phyloP scores from a whole-genome alignment of 1,140 invertebrate genomes.

The Acyrthosiphon pisum region DNA sequence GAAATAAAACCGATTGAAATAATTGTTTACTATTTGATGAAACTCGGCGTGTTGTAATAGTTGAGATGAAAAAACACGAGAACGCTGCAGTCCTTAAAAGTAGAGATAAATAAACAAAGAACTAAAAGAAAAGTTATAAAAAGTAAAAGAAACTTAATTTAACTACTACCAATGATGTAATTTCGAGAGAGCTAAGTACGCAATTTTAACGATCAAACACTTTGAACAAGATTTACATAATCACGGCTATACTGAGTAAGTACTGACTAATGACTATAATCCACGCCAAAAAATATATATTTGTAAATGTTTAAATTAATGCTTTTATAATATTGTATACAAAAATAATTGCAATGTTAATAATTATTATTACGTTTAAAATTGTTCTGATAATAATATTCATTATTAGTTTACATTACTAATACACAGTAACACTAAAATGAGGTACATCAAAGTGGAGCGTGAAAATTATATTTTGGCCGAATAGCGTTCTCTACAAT shows the following conservation, averaged over 20 bases:
- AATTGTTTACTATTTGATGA: not conserved
- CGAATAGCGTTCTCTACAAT: too few relatives aligned
- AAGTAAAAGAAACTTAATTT: not conserved
- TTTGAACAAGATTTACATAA: not conserved
- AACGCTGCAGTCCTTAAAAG: not conserved
- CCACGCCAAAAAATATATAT: not conserved
- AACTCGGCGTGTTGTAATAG: not conserved
- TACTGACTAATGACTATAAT: conserved; percentile 1
- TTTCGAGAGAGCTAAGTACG: not conserved
- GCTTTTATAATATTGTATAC: not conserved
- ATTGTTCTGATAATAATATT: not conserved
- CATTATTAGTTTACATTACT: too few relatives aligned
- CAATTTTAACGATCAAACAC: not conserved
- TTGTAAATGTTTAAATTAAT: not conserved
- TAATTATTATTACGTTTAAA: not conserved
- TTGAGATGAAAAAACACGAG: not conserved
- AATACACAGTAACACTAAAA: not conserved
- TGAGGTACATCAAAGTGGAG: not conserved
- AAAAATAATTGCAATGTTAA: too few relatives aligned
- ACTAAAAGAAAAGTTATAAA: not conserved
- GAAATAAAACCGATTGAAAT: conserved; percentile 9
- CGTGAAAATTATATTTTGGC: not conserved
- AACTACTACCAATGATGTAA: not conserved
- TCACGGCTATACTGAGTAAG: not conserved
- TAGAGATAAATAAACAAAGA: not conserved